Evolutionary conservation across 2,888 invertebrate genomes (phyloP).

Genomic region (Ctena decussata): DNA sequence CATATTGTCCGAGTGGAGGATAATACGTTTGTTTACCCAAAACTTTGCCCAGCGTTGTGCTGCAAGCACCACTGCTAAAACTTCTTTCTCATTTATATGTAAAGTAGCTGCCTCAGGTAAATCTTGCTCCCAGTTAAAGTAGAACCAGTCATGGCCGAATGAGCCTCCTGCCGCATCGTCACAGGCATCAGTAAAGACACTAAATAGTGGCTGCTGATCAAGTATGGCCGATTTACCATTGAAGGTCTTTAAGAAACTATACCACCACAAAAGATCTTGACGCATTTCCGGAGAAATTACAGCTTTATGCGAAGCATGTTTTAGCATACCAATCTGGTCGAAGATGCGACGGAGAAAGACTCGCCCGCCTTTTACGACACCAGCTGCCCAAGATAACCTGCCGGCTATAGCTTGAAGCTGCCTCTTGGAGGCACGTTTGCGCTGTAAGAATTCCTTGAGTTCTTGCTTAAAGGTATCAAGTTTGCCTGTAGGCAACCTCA

Average conservation of each 20-base stretch:
- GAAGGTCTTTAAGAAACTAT: slow-evolving; percentile 11
- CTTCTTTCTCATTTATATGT: slow-evolving; percentile 34
- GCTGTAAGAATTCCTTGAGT: slow-evolving; percentile 13
- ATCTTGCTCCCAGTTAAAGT: slow-evolving; percentile 31
- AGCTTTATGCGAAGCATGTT: slow-evolving; percentile 25
- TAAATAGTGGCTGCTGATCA: slow-evolving; percentile 8
- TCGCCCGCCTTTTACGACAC: slow-evolving; percentile 39
- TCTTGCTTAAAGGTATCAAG: background rate
- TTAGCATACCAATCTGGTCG: slow-evolving; percentile 17
- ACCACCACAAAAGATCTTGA: slow-evolving; percentile 36
- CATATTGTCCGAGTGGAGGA: slow-evolving; percentile 25
- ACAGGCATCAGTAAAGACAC: slow-evolving; percentile 40
- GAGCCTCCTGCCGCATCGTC: slow-evolving; percentile 18
- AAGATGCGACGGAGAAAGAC: slow-evolving; percentile 38
- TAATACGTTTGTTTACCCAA: slow-evolving; percentile 16
- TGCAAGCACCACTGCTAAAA: slow-evolving; percentile 15
- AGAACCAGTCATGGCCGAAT: slow-evolving; percentile 30
- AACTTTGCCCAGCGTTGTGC: slow-evolving; percentile 14
- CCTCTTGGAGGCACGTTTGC: slow-evolving; percentile 35
- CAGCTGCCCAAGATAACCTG: slow-evolving; percentile 39
- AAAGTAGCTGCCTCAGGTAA: slow-evolving; percentile 18
- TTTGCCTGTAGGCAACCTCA: slow-evolving; percentile 28
- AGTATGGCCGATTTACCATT: slow-evolving; percentile 29
- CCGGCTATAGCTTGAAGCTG: slow-evolving; percentile 40
- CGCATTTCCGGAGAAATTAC: background rate